Evolutionary conservation across 2,113 vertebrate species (phyloP), one percentile per base, ranked within the genome.

Genomic region (Barnardius zonarius): DNA sequence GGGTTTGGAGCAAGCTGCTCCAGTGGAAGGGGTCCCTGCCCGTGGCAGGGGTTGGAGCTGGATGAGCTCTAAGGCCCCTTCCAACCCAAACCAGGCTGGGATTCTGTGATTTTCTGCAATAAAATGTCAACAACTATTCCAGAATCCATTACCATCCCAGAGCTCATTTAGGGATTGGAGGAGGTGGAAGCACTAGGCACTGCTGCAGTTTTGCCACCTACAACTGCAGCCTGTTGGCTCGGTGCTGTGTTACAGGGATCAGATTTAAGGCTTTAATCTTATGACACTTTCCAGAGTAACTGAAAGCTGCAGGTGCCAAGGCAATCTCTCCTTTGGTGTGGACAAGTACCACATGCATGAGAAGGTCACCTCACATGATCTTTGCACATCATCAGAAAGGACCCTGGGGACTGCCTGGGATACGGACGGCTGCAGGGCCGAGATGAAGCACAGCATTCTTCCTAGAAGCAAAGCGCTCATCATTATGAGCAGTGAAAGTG

Each of bases 391-490:
- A 9, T 30, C 24, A 22, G 52, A 6, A 79, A 66, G 23, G 23
- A 44, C 23, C 51, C 18, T 2, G 0, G 27, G 49, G 13, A 11
- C 81, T 30, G 66, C 49, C 72, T 20, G 51, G 67, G 67, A 66
- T 24, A 51, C 0, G 4, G 8, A 4, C 8, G 27, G 22, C 35
- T 43, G 2, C 15, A 49, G 64, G 25, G 43, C 43, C 41, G 24
- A 24, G 33, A 52, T 17, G 30, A 39, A 67, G 37, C 51, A n/a
- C 44, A n/a, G 33, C 30, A 15, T 35, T 61, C 44, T 67, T 61
- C 13, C 51, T 39, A 7, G 33, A 59, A 66, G 39, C 31, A 24
- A 4, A 30, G 57, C 33, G 23, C 57, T 44, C 7, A 3, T 46
- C 17, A 80, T 73, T 59, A 79, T 0, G 2, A 67, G 52, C 33